A percentile compares a stretch with the other conserved stretches of the same genome.
These are phyloP conservation scores for Linyphia triangularis DNA, from an alignment of 2,888 invertebrate species.

Conservation along the genomic window DNA sequence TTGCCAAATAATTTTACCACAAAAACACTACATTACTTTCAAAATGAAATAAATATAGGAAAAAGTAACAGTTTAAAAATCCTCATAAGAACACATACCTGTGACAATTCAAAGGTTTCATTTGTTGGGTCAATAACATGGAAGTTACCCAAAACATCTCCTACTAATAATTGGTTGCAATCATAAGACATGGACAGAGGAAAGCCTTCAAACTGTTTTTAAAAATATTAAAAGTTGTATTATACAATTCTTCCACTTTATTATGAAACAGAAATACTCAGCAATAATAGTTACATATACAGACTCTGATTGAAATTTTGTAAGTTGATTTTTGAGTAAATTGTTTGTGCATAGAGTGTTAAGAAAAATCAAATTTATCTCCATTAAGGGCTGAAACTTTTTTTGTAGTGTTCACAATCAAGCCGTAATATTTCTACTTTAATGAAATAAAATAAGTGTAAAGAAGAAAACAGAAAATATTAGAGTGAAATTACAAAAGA, in stretches of 20 bases:
- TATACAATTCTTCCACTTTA: background rate
- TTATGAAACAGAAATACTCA: no score
- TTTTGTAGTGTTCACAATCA: no score
- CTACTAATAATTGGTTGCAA: slow-evolving; percentile 55
- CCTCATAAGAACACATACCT: slow-evolving; percentile 27
- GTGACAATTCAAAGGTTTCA: slow-evolving; percentile 50
- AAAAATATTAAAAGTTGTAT: background rate
- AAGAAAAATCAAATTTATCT: no score
- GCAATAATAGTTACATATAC: no score
- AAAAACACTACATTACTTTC: background rate
- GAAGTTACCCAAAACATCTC: slow-evolving; percentile 63
- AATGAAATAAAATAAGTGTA: no score
- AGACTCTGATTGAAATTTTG: no score
- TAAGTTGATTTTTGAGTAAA: no score
- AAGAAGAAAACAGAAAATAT: no score
- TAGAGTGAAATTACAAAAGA: no score
- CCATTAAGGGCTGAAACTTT: no score
- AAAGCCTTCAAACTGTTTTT: slow-evolving; percentile 63
- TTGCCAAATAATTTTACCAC: background rate
- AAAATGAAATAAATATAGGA: background rate
- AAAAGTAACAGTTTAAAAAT: background rate
- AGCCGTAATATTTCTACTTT: no score
- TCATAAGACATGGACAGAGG: slow-evolving; percentile 72
- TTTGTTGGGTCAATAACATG: slow-evolving; percentile 73
- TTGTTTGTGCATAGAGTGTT: no score